Evolutionary conservation across 2,797 vertebrate species (phyloP).

Genomic region (Enteromius argenteus): DNA sequence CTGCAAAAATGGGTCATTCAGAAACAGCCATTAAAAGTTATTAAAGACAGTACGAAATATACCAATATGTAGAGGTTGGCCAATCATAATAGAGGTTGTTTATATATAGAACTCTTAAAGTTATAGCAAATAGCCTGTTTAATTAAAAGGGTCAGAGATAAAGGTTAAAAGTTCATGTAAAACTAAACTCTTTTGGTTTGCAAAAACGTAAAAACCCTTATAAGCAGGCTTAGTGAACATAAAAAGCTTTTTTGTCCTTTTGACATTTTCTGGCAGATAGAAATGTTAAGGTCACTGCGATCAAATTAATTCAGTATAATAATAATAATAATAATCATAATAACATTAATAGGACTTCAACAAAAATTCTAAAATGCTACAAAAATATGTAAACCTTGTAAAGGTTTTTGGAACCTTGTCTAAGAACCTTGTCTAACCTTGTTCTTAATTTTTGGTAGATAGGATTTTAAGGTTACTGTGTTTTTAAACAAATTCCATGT

Average conservation of each 20-base stretch:
- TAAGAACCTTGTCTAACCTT: background rate
- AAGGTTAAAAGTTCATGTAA: background rate
- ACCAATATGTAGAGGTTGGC: background rate
- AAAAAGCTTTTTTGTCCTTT: background rate
- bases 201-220: background rate
- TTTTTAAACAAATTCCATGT: conserved; percentile 56
- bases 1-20: conserved; percentile 25
- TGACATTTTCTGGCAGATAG: background rate
- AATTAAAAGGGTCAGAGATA: background rate
- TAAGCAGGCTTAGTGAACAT: background rate
- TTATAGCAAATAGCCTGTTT: background rate
- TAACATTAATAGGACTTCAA: background rate
- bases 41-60: conserved; percentile 20
- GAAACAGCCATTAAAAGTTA: conserved; percentile 27
- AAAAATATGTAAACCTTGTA: background rate
- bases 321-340: background rate
- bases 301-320: background rate
- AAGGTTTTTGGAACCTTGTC: background rate
- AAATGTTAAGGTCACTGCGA: background rate
- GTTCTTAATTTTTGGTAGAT: background rate
- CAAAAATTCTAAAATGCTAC: background rate
- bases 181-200: background rate
- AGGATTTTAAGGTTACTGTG: conserved; percentile 22
- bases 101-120: conserved; percentile 20
- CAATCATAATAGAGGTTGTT: background rate